Base-by-base conservation (phyloP, 2,797 vertebrate species). In the Molossus molossus region DNA sequence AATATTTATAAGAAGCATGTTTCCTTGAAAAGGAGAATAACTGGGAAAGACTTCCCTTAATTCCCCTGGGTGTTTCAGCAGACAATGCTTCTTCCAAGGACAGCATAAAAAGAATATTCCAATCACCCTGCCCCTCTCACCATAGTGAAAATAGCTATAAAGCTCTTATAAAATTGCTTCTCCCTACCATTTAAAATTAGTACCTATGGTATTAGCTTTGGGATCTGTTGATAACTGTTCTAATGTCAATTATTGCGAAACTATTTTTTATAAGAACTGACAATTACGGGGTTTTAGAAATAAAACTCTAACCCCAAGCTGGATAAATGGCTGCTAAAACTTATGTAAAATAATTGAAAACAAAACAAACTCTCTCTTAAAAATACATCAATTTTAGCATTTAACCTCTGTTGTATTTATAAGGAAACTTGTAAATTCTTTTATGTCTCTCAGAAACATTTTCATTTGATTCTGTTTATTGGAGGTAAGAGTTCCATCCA, bases 1-100 rank as follows among this genome's bases (percentile, higher is more conserved):
- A 87, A 87, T 95, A 96, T 94, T 92, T 92, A 89, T 75, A 82
- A 94, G 94, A 96, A 91, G 76, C 58, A 17, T 87, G 48, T 96
- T 76, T 90, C 62, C 81, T 57, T 88, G 70, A 70, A 95, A 96
- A 91, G 27, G 48, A 85, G n/a, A 77, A 50, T 65, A 81, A 91
- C 67, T 94, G n/a, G 70, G 9, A 94, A 95, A 92, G 62, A 87
- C 48, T 91, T 94, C 21, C 25, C 37, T 92, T 88, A 60, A 83
- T 91, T 73, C 96, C 50, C 83, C n/a, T 15, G 55, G 45, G 69
- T 83, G 58, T 77, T 87, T 95, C 40, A 87, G 57, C 48, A 91
- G n/a, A 64, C 87, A 84, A 65, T 25, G n/a, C 45, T 91, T 94
- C 45, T 91, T 94, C 84, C 75, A 67, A 94, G 73, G 55, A 48